Conservation (phyloP, 2,888 invertebrate species). For the Tenthredo mesomela region DNA sequence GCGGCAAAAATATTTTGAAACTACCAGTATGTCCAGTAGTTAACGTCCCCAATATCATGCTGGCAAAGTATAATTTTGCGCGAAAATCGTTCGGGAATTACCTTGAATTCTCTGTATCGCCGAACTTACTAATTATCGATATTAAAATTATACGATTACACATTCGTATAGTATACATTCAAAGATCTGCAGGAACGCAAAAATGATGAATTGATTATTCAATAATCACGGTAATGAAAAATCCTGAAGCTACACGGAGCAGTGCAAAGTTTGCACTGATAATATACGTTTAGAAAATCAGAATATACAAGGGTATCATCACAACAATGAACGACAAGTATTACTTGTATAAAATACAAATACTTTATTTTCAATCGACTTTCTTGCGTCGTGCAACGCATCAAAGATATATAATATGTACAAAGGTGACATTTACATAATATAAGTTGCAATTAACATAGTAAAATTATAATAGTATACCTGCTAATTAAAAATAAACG, state of each 20-base stretch:
- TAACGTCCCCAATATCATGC: too few species aligned
- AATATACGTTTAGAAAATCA: neutral
- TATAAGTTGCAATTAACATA: slow-evolving; percentile 66
- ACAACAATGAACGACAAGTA: neutral
- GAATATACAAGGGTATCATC: neutral
- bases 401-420: slow-evolving; percentile 65
- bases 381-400: slow-evolving; percentile 64
- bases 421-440: slow-evolving; percentile 68
- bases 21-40: too few species aligned
- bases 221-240: neutral
- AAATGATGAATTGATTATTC: neutral
- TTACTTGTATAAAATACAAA: slow-evolving; percentile 74
- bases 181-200: too few species aligned
- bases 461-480: slow-evolving; percentile 58
- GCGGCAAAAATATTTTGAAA: too few species aligned
- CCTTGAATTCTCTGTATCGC: too few species aligned
- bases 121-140: too few species aligned
- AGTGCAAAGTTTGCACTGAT: neutral
- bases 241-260: neutral
- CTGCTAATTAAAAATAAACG: slow-evolving; percentile 66
- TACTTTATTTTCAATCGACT: slow-evolving; percentile 75
- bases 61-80: too few species aligned
- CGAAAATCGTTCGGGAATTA: too few species aligned
- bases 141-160: too few species aligned
- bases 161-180: too few species aligned